phyloP scores from a whole-genome alignment of 2,797 vertebrate species.

The Rhinogobio ventralis region DNA sequence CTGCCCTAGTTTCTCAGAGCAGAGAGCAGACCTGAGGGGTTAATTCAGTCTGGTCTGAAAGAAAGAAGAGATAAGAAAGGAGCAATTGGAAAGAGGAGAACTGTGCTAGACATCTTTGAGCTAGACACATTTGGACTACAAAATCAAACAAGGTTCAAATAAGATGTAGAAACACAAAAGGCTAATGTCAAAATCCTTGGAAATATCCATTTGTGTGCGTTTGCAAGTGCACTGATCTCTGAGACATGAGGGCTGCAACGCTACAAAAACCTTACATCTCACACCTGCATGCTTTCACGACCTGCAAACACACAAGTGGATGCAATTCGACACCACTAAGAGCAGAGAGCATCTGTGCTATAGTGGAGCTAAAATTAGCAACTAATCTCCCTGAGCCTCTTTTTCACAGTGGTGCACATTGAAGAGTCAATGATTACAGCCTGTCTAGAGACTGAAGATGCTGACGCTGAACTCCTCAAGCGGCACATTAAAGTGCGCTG shows the following conservation, averaged over 20 bases:
- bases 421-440: slow-evolving; percentile 49
- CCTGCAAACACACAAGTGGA: slow-evolving; percentile 2
- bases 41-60: slow-evolving; percentile 10
- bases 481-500: slow-evolving; percentile 12
- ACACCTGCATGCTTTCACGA: slow-evolving; percentile 33
- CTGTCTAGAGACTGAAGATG: slow-evolving; percentile 48
- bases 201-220: not conserved
- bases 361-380: slow-evolving; percentile 42
- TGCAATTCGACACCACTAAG: slow-evolving; percentile 30
- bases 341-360: slow-evolving; percentile 26
- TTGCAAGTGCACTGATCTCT: not conserved
- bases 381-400: slow-evolving; percentile 32
- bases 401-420: slow-evolving; percentile 23
- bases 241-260: not conserved
- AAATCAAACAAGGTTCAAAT: not conserved
- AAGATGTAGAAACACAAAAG: not conserved
- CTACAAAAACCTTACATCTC: not conserved
- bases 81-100: not conserved
- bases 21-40: slow-evolving; percentile 15
- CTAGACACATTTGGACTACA: not conserved
- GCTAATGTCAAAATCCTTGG: not conserved
- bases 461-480: slow-evolving; percentile 41
- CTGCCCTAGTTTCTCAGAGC: slow-evolving; percentile 3
- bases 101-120: slow-evolving; percentile 5
- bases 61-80: slow-evolving; percentile 19